Percentiles rank a stretch among this genome's conserved stretches.
These are phyloP conservation scores for Suillia variegata DNA, from an alignment of 2,888 invertebrate genomes.

Conservation along the genomic window DNA sequence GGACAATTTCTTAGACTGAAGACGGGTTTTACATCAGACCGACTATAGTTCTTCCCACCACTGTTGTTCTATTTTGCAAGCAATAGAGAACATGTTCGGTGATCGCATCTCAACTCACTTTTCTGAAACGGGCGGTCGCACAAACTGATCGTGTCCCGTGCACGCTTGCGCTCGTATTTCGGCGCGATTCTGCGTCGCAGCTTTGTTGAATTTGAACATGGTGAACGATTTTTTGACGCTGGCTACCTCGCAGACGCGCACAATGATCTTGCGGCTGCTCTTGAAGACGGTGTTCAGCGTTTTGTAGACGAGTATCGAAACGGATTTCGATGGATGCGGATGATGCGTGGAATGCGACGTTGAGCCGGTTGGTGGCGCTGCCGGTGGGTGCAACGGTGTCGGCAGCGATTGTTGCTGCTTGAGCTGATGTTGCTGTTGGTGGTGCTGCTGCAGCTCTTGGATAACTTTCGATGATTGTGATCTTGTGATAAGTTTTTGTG, in stretches of 20 bases:
- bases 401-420: slow-evolving; percentile 51
- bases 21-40: no score
- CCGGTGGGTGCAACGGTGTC: slow-evolving; percentile 41
- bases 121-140: slow-evolving; percentile 67
- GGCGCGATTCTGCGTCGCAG: slow-evolving; percentile 53
- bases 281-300: slow-evolving; percentile 61
- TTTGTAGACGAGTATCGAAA: slow-evolving; percentile 61
- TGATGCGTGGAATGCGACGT: slow-evolving; percentile 26
- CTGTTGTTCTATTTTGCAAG: no score
- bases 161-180: slow-evolving; percentile 71
- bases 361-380: slow-evolving; percentile 20
- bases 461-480: slow-evolving; percentile 55
- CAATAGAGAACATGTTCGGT: no score
- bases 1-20: no score
- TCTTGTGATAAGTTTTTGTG: slow-evolving; percentile 50
- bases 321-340: slow-evolving; percentile 54
- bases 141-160: slow-evolving; percentile 82
- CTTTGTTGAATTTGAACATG: slow-evolving; percentile 74
- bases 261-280: slow-evolving; percentile 61
- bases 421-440: slow-evolving; percentile 19
- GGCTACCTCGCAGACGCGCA: slow-evolving; percentile 61
- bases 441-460: slow-evolving; percentile 28
- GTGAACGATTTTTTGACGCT: slow-evolving; percentile 61
- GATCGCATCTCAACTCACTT: slow-evolving; percentile 53
- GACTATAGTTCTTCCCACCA: neutral